Evolutionary conservation across 2,113 vertebrate genomes (phyloP).

Genomic region (Coreoperca whiteheadi): DNA sequence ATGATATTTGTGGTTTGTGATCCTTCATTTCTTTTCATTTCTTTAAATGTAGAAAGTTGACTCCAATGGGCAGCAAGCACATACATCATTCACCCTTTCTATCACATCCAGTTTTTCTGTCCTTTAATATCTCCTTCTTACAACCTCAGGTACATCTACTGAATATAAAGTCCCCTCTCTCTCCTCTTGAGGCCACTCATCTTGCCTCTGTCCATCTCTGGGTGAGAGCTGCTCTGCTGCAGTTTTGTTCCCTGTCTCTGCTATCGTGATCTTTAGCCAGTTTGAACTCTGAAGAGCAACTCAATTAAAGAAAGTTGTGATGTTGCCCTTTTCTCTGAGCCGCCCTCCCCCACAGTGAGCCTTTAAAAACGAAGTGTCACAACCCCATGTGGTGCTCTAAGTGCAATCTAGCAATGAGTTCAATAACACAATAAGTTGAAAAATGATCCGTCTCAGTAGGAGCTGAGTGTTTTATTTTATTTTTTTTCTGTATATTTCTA

Average conservation of each 20-base stretch:
- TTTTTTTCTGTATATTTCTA: neutral
- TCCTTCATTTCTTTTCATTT: neutral
- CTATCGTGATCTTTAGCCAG: conserved; percentile 1
- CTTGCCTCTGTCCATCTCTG: neutral
- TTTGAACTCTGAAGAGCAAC: conserved; percentile 35
- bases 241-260: neutral
- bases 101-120: neutral
- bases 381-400: conserved; percentile 46
- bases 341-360: neutral
- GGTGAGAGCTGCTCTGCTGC: neutral
- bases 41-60: neutral
- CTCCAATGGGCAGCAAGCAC: neutral
- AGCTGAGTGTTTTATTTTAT: neutral
- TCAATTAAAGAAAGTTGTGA: conserved; percentile 46
- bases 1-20: neutral
- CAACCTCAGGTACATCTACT: neutral
- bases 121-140: neutral
- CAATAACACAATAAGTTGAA: conserved; percentile 47
- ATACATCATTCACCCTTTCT: neutral
- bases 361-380: conserved; percentile 37
- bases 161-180: neutral
- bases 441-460: conserved; percentile 37
- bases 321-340: conserved; percentile 1
- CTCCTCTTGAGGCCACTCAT: neutral
- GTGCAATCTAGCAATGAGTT: conserved; percentile 43